Evolutionary conservation across 2,113 vertebrate genomes (phyloP).

Genomic region (Rhodinocichla rosea): DNA sequence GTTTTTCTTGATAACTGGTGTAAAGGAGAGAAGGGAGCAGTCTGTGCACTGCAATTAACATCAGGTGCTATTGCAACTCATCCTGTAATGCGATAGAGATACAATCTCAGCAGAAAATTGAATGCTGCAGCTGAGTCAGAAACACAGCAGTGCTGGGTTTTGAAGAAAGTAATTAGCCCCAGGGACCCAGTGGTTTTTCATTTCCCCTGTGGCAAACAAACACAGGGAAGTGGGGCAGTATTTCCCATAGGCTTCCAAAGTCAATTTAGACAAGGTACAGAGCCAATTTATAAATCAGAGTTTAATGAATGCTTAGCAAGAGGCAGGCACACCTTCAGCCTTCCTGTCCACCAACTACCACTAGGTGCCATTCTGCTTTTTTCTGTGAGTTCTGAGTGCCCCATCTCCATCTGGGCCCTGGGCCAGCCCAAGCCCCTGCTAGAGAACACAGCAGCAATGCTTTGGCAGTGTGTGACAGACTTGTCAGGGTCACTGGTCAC

Average conservation of each 20-base stretch:
- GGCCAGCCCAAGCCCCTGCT: background rate
- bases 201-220: slow-evolving; percentile 26
- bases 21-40: slow-evolving; percentile 50
- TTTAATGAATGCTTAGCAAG: background rate
- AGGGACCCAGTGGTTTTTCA: slow-evolving; percentile 11
- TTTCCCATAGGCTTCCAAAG: slow-evolving; percentile 7
- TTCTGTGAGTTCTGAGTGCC: background rate
- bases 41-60: slow-evolving; percentile 43
- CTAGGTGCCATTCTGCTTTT: background rate
- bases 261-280: background rate
- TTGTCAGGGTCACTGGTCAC: background rate
- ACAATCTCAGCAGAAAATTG: slow-evolving; percentile 58
- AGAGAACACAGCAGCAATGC: background rate
- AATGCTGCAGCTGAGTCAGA: slow-evolving; percentile 24
- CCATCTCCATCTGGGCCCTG: background rate
- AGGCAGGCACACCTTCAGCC: background rate
- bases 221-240: background rate
- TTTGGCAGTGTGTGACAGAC: background rate
- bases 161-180: slow-evolving; percentile 41
- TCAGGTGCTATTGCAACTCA: slow-evolving; percentile 30
- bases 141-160: slow-evolving; percentile 3
- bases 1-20: slow-evolving; percentile 63
- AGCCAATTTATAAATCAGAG: background rate
- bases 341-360: background rate
- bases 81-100: slow-evolving; percentile 50